A percentile compares a stretch with the other conserved stretches of the same genome.
phyloP scores from a whole-genome alignment of 2,797 vertebrate genomes.

The Manis pentadactyla region DNA sequence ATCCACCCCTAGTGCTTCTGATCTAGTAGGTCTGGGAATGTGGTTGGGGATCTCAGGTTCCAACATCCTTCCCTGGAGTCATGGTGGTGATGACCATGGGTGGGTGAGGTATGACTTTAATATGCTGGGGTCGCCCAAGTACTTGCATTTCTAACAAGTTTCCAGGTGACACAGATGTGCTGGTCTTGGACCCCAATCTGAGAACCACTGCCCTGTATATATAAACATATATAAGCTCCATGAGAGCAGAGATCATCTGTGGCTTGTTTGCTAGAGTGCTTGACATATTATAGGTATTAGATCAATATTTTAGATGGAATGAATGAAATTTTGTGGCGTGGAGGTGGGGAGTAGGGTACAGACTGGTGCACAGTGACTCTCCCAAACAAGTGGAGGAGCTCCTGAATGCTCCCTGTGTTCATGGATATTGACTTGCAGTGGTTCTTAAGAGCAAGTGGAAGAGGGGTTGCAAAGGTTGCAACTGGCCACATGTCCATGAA shows the following conservation, averaged over 20 bases:
- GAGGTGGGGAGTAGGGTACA: not conserved
- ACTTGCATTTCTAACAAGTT: not conserved
- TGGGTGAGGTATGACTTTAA: not conserved
- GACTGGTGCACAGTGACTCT: not conserved
- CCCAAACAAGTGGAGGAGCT: not conserved
- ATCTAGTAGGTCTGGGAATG: not conserved
- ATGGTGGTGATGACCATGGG: not conserved
- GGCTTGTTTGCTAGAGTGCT: not conserved
- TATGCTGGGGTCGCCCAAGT: not conserved
- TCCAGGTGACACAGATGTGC: not conserved
- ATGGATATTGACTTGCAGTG: rapidly evolving
- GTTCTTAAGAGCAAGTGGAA: not conserved
- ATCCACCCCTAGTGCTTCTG: not conserved
- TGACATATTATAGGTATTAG: not conserved
- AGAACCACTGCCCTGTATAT: not conserved
- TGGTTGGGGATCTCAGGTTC: not conserved
- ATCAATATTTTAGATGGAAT: not conserved
- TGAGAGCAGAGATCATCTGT: not conserved
- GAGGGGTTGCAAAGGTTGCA: not conserved
- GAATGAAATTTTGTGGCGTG: not conserved
- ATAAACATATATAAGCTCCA: not conserved
- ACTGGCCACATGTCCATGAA: not conserved
- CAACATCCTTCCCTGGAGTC: not conserved
- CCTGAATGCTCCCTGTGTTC: not conserved
- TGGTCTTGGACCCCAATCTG: not conserved